A percentile compares a stretch with the other conserved stretches of the same genome.
Conservation (phyloP, 2,113 vertebrate species). For the Hypanus sabinus region DNA sequence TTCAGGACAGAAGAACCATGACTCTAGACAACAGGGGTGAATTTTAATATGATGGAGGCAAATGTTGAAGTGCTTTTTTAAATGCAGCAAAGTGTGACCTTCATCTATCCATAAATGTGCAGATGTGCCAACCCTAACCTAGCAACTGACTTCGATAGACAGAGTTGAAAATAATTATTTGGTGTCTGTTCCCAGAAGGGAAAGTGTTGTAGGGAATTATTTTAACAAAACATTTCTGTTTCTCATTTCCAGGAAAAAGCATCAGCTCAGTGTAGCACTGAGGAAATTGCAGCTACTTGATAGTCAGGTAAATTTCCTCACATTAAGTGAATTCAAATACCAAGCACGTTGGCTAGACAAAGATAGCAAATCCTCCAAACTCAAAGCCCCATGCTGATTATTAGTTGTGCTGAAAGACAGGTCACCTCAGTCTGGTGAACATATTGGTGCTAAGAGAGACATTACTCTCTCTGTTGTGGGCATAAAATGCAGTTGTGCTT, state of each 20-base stretch:
- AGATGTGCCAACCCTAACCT: not conserved
- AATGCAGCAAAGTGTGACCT: not conserved
- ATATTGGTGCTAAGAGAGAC: not conserved
- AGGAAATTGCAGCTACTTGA: slow-evolving; percentile 5
- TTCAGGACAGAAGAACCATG: too few species aligned
- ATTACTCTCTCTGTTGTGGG: not conserved
- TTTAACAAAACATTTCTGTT: not conserved
- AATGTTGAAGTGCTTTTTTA: not conserved
- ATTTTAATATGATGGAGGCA: not conserved
- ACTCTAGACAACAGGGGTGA: not conserved
- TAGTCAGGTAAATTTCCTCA: not conserved
- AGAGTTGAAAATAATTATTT: not conserved
- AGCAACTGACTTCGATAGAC: not conserved
- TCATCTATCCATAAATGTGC: not conserved
- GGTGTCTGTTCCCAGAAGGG: not conserved
- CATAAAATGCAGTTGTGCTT: not conserved
- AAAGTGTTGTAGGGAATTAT: not conserved
- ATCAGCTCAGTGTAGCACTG: not conserved
- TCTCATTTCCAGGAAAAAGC: not conserved
- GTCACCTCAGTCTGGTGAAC: not conserved
- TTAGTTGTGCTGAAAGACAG: not conserved
- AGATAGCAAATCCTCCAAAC: not conserved
- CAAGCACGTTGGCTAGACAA: not conserved
- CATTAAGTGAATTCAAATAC: not conserved
- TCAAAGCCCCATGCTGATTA: not conserved